phyloP scores from a whole-genome alignment of 2,113 vertebrate species.

The Rattus norvegicus region DNA sequence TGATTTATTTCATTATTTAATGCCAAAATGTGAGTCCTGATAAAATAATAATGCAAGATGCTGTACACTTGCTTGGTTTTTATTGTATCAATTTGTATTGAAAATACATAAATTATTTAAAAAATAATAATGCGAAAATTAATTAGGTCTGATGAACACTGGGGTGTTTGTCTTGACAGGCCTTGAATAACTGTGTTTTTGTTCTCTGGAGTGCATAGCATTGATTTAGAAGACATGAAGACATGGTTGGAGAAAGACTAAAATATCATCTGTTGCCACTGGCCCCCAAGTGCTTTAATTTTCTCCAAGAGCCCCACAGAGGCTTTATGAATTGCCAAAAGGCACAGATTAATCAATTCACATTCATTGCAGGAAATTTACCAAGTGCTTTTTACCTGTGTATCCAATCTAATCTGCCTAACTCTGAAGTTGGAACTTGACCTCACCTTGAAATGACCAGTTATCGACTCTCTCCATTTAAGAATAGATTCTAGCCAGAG shows the following conservation, averaged over 20 bases:
- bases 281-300: slow-evolving; percentile 70
- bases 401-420: neutral
- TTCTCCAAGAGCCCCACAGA: slow-evolving; percentile 56
- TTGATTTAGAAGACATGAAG: slow-evolving; percentile 58
- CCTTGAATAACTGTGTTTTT: slow-evolving; percentile 60
- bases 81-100: slow-evolving; percentile 83
- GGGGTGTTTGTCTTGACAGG: slow-evolving; percentile 61
- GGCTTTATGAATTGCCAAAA: slow-evolving; percentile 47
- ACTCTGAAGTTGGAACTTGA: neutral
- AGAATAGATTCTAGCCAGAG: neutral
- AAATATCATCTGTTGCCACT: slow-evolving; percentile 64
- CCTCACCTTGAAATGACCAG: neutral
- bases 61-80: slow-evolving; percentile 74
- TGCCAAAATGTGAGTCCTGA: slow-evolving; percentile 79
- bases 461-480: neutral
- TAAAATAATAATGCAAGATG: slow-evolving; percentile 83
- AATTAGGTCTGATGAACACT: slow-evolving; percentile 79
- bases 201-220: slow-evolving; percentile 51
- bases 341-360: slow-evolving; percentile 53
- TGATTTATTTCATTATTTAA: slow-evolving; percentile 82
- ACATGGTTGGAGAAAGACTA: slow-evolving; percentile 58
- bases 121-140: slow-evolving; percentile 84
- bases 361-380: slow-evolving; percentile 44
- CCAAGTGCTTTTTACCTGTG: slow-evolving; percentile 14
- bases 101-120: slow-evolving; percentile 80